Evolutionary conservation across 2,113 vertebrate genomes (phyloP).

Genomic region (Corythaeola cristata): DNA sequence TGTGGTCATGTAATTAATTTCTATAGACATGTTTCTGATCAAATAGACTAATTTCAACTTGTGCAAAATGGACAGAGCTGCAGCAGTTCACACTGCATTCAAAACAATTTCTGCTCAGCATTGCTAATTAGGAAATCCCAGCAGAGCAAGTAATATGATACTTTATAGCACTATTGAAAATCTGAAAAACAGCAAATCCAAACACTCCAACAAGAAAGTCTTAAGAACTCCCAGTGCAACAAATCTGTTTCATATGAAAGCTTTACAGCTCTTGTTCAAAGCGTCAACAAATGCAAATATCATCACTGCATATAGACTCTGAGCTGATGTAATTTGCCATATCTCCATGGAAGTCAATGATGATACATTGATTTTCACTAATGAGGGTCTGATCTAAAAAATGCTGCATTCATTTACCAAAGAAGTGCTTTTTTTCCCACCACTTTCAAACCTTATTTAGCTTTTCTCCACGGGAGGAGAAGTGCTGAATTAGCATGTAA

Average conservation of each 20-base stretch:
- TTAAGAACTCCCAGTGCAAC: neutral
- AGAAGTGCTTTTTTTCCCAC: fast-evolving
- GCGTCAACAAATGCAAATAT: slow-evolving; percentile 5
- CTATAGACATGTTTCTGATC: slow-evolving; percentile 4
- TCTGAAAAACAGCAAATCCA: neutral
- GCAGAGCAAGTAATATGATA: neutral
- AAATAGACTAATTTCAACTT: slow-evolving; percentile 14
- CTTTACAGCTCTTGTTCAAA: neutral
- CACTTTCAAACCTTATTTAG: neutral
- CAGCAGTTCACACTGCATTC: neutral
- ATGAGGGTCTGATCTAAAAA: neutral
- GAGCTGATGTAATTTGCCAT: neutral
- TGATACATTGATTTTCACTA: slow-evolving; percentile 36
- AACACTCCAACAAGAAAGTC: neutral
- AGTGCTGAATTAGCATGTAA: neutral
- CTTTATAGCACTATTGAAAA: neutral
- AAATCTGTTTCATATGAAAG: slow-evolving; percentile 14
- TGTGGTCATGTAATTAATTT: slow-evolving; percentile 11
- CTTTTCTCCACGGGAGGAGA: neutral
- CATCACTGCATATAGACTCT: neutral
- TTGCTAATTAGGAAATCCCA: slow-evolving; percentile 14
- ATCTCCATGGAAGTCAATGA: neutral
- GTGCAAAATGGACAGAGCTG: neutral
- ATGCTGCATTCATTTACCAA: neutral
- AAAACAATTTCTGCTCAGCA: slow-evolving; percentile 5